Evolutionary conservation across 2,888 invertebrate species (phyloP), one percentile per base, ranked within the genome.

Genomic region (Hirtodrosophila duncani): DNA sequence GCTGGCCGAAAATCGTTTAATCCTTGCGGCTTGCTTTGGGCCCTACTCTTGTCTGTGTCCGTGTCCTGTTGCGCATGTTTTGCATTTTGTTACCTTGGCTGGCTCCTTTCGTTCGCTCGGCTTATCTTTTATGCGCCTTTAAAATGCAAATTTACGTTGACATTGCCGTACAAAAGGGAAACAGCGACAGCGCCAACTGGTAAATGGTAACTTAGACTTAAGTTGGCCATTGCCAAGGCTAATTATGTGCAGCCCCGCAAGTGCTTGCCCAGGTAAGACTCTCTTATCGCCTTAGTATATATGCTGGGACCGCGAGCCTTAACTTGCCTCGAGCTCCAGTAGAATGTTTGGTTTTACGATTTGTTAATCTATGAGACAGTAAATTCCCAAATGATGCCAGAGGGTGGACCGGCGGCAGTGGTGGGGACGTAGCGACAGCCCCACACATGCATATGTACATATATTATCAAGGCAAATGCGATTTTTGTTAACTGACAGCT

Each of bases 401-500:
- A 31, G 53, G 44, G 26, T 44, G 21, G 21, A 8, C 13, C 36
- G 39, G 44, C 41, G 58, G 44, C 50, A 58, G 50, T 59, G 50
- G 58, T 59, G 55, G 30, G 37, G 39, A 45, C 30, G 29, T 29
- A 33, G 42, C 51, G 50, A 49, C 18, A 16, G n/a, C 31, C 10
- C 9, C 11, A 11, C 16, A 14, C n/a, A 31, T 13, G 16, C 13
- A 17, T 14, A n/a, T 20, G 9, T 34, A 6, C 8, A 34, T 3
- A 8, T 24, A 33, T 48, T 50, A 51, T 52, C 49, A 36, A 45
- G 62, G 66, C 66, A 75, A 72, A 72, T 75, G 71, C 68, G 63
- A 75, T 74, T 71, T 63, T 67, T 63, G 51, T 44, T 61, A 81
- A 81, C 78, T 81, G 81, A 81, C 81, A 81, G 80, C 70, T 37